Base-by-base conservation (phyloP, 2,797 vertebrate genomes). In the Mormyrus hasselquistii region DNA sequence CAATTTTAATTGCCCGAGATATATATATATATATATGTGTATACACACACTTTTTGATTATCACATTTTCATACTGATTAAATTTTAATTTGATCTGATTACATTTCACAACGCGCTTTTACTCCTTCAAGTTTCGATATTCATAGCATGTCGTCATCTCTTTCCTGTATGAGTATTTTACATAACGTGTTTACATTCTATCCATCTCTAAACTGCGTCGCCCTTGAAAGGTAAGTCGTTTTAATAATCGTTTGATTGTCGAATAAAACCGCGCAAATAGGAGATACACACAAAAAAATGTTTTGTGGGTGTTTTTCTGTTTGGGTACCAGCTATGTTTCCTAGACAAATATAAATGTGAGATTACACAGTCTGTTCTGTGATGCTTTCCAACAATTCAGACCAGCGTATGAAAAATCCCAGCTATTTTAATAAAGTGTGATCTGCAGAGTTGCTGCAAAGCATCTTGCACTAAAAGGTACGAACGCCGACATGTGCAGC, bases 301-400 rank as follows among this genome's bases (percentile, higher is more conserved):
- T 76, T 88, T 89, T 85, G 73, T 25, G 85, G 57, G 87, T 82
- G 82, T 90, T 88, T 87, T 88, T 29, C 25, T 65, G 73, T 88
- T 88, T 89, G 73, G 88, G 87, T 57, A 52, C 89, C 25, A 38
- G 62, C n/a, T 38, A 59, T n/a, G 88, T 82, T 87, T 86, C 88
- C 29, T 41, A 65, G 84, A 76, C 84, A 22, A 89, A 84, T 55
- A 87, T 89, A 87, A 86, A 90, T 86, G 88, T 89, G 82, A 86
- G 65, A 44, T 89, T 38, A 59, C 47, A 62, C 12, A 85, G 38
- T 59, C 59, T 86, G 34, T 76, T 89, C 89, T 22, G 65, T 41
- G 84, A 87, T 25, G 50, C 84, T 55, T 34, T 87, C 47, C 62
- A 87, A 55, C 50, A 52, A 10, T 86, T 84, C 49, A 47, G 12